Evolutionary conservation across 2,113 vertebrate genomes (phyloP).

Genomic region (Mola mola): DNA sequence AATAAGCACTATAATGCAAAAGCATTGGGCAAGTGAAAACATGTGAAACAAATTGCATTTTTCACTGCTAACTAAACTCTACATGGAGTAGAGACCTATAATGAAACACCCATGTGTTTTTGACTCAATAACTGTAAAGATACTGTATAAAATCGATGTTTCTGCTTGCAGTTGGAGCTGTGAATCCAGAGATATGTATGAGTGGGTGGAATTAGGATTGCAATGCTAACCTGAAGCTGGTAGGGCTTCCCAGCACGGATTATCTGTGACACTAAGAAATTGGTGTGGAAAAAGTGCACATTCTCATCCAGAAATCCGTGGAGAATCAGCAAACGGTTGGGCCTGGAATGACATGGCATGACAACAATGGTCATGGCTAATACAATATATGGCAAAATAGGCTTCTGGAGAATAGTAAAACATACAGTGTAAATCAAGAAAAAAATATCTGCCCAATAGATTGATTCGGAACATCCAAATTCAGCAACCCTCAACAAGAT

Average conservation of each 20-base stretch:
- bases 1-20: no score
- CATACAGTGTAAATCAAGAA: background rate
- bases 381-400: background rate
- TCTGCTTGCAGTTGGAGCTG: no score
- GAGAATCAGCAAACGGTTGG: slow-evolving; percentile 96
- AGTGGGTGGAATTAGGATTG: background rate
- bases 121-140: no score
- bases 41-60: no score
- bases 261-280: slow-evolving; percentile 97
- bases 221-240: slow-evolving; percentile 90
- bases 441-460: no score
- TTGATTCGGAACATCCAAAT: no score
- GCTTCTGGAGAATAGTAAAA: background rate
- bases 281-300: slow-evolving; percentile 99
- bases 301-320: slow-evolving; percentile 98
- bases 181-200: background rate
- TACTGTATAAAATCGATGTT: no score
- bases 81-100: no score
- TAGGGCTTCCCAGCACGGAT: slow-evolving; percentile 98
- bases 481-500: no score
- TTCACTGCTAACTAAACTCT: no score
- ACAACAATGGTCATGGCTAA: slow-evolving; percentile 1
- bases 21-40: no score
- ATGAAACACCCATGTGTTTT: no score
- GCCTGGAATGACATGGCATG: slow-evolving; percentile 81